Evolutionary conservation across 2,113 vertebrate species (phyloP).

Genomic region (Elachura formosa): DNA sequence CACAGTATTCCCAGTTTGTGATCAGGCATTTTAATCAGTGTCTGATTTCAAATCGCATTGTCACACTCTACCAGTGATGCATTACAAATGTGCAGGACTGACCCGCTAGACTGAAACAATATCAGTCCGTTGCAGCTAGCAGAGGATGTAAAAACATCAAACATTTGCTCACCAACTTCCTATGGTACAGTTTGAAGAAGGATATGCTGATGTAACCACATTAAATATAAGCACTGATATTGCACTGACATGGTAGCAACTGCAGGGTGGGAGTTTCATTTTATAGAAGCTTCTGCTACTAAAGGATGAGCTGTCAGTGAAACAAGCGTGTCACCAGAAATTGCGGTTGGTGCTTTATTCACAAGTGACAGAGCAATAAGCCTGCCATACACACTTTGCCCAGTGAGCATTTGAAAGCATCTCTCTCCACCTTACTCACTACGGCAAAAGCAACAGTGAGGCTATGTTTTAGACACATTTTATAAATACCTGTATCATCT

Average conservation of each 20-base stretch:
- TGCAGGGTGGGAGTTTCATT: background rate
- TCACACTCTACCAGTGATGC: background rate
- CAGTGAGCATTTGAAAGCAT: background rate
- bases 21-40: slow-evolving; percentile 35
- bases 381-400: background rate
- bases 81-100: background rate
- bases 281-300: background rate
- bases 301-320: background rate
- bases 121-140: background rate
- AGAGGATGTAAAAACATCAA: background rate
- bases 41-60: background rate
- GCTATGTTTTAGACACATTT: background rate
- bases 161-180: background rate
- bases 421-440: fast-evolving
- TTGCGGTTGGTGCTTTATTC: background rate
- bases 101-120: background rate
- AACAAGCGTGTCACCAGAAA: background rate
- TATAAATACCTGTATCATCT: background rate
- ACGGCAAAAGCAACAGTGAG: background rate
- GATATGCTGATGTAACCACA: fast-evolving
- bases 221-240: background rate
- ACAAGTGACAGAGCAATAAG: background rate
- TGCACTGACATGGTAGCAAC: fast-evolving
- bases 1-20: background rate
- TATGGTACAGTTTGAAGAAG: background rate